These are phyloP conservation scores for Trachops cirrhosus DNA, from an alignment of 2,797 vertebrate species.

Conservation along the genomic window DNA sequence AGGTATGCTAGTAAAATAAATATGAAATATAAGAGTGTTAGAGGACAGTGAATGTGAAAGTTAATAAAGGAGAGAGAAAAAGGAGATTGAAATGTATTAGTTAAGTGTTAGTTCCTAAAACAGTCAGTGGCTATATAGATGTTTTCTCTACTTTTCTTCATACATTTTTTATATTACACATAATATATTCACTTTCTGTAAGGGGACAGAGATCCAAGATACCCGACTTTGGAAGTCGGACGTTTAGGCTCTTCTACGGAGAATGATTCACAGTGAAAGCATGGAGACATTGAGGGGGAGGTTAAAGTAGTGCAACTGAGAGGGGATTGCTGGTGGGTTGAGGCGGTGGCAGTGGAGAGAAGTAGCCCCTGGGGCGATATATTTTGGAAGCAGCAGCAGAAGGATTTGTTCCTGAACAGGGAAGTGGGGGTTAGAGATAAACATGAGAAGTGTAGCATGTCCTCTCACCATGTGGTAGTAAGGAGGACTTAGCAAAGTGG, in stretches of 20 bases:
- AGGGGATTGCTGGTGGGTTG: neutral
- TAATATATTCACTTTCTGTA: neutral
- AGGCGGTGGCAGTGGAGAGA: neutral
- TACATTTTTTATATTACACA: neutral
- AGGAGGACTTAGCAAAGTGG: neutral
- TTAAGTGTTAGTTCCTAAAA: neutral
- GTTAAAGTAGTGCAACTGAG: neutral
- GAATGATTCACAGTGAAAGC: neutral
- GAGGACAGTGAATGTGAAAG: neutral
- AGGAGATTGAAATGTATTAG: neutral
- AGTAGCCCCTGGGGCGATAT: neutral
- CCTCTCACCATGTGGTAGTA: neutral
- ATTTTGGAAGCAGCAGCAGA: neutral
- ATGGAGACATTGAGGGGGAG: neutral
- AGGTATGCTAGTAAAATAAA: neutral
- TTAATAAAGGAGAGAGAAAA: neutral
- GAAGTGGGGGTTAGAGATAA: neutral
- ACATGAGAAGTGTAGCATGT: neutral
- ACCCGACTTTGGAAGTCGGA: neutral
- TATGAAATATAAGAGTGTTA: neutral
- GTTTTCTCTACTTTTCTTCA: neutral
- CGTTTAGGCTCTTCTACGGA: neutral
- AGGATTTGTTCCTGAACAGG: neutral
- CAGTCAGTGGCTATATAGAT: neutral
- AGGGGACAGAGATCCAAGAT: neutral